Evolutionary conservation across 2,888 invertebrate species (phyloP), one percentile per base, ranked within the genome.

Genomic region (Anarsia innoxiella): DNA sequence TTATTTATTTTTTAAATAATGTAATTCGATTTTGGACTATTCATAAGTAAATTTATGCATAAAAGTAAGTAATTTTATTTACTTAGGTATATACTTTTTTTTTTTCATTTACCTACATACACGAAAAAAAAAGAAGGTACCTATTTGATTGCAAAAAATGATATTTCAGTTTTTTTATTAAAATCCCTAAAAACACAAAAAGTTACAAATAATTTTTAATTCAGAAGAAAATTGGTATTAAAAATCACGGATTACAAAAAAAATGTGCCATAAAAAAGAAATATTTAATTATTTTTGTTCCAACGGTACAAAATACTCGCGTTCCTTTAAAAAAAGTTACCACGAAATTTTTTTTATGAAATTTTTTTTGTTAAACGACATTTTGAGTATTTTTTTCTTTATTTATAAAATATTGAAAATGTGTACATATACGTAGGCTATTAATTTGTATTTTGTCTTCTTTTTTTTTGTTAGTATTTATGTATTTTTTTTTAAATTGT

Each of bases 381-480:
- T 23, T 23, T 6, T 12, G 5, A 12, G 9, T 3, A 5, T 32
- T 23, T 12, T 23, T 16, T 8, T n/a, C 10, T 19, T 8, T 32
- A n/a, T 32, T 11, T 23, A 23, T 2, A 23, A 23, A n/a, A 23
- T 2, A 19, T 23, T 25, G 10, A n/a, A 10, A 11, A 23, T 30
- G 15, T 51, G n/a, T 69, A 68, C 69, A 69, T 61, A 69, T 70
- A 70, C 56, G 48, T 68, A 68, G 62, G 53, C 41, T 58, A 56
- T 59, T 36, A 31, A 28, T 42, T 38, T 36, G 25, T 48, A 42
- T 39, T 28, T 44, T 28, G 25, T 25, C n/a, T 9, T 25, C n/a
- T 39, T 12, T 30, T 29, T 42, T 29, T 36, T 39, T 42, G 12
- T 44, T 32, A 40, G 5, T 36, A 36, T 39, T 39, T 39, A 31